Conservation (phyloP, 2,888 invertebrate species). For the Azorinus chamasolen region DNA sequence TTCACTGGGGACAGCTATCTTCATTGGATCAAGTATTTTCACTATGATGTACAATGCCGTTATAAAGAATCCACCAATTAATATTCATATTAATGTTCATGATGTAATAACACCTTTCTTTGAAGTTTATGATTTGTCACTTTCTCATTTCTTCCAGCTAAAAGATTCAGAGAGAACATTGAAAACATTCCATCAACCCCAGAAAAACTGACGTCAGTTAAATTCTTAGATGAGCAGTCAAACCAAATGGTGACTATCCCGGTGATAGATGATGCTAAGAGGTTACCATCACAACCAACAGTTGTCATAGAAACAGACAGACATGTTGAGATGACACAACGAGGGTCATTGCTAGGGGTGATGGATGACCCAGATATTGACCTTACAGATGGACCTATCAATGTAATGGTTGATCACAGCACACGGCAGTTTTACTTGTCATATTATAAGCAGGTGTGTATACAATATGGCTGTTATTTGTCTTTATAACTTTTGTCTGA, state of each 20-base stretch:
- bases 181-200: constrained; percentile 24
- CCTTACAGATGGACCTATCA: constrained; percentile 79
- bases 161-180: constrained; percentile 49
- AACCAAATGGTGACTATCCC: constrained; percentile 33
- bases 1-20: too few relatives aligned
- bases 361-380: constrained; percentile 76
- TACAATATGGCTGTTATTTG: neutral
- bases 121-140: too few relatives aligned
- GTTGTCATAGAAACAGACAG: constrained; percentile 49
- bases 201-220: constrained; percentile 23
- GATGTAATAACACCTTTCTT: too few relatives aligned
- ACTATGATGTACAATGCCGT: too few relatives aligned
- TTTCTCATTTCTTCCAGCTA: constrained; percentile 38
- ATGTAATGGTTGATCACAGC: constrained; percentile 75
- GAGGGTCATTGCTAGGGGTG: constrained; percentile 46
- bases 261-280: constrained; percentile 42
- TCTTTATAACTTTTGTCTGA: neutral
- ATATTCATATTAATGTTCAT: too few relatives aligned
- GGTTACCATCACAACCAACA: constrained; percentile 37
- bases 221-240: constrained; percentile 13
- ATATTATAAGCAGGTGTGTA: constrained; percentile 74
- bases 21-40: too few relatives aligned
- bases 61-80: too few relatives aligned
- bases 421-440: constrained; percentile 75
- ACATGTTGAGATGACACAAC: constrained; percentile 26